phyloP scores from a whole-genome alignment of 1,140 invertebrate species.

The Dendroctonus ponderosae region DNA sequence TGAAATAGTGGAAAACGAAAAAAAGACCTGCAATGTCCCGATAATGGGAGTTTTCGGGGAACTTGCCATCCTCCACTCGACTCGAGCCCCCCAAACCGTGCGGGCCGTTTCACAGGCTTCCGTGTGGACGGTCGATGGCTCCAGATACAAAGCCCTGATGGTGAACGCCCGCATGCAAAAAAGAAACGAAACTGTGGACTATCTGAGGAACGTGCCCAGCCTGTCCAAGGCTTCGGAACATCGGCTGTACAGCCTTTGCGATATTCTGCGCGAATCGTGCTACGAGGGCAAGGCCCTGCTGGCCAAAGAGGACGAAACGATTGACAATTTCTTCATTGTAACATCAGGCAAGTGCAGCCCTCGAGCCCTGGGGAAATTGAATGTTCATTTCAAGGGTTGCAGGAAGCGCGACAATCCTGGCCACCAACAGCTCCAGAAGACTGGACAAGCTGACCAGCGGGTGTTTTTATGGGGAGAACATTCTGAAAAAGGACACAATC shows the following conservation, averaged over 20 bases:
- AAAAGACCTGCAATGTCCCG: conserved; percentile 18
- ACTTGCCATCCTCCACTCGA: conserved; percentile 34
- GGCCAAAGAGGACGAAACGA: conserved; percentile 74
- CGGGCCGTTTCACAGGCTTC: conserved; percentile 52
- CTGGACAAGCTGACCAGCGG: conserved; percentile 66
- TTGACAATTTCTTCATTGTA: conserved; percentile 96
- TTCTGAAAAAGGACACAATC: conserved; percentile 75
- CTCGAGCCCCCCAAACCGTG: conserved; percentile 27
- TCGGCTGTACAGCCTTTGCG: conserved; percentile 80
- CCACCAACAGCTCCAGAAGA: conserved; percentile 41
- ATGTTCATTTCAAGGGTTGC: no score
- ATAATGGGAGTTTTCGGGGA: conserved; percentile 33
- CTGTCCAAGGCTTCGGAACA: conserved; percentile 76
- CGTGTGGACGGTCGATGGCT: conserved; percentile 83
- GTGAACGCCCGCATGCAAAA: conserved; percentile 75
- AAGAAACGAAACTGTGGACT: conserved; percentile 77
- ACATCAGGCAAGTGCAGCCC: no score
- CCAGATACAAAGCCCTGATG: conserved; percentile 85
- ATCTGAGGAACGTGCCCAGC: conserved; percentile 79
- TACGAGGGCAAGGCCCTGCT: conserved; percentile 85
- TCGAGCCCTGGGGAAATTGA: no score
- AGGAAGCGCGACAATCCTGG: conserved; percentile 21
- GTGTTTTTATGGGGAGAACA: conserved; percentile 77
- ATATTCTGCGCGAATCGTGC: conserved; percentile 83
- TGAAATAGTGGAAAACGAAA: conserved; percentile 30